phyloP scores from a whole-genome alignment of 2,888 invertebrate species.

The Tenthredo amoena region DNA sequence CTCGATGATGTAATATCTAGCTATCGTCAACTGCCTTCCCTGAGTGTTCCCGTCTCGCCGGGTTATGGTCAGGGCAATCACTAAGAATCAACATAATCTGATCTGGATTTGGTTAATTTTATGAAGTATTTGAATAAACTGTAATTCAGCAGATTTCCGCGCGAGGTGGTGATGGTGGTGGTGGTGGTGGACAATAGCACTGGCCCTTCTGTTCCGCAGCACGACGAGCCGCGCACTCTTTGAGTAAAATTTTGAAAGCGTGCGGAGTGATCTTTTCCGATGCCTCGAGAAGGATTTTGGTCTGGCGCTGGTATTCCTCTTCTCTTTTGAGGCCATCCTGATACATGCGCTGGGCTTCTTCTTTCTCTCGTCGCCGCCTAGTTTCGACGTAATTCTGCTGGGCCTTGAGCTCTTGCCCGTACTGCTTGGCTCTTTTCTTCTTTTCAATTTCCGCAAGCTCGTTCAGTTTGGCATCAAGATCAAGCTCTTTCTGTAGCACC shows the following conservation, averaged over 20 bases:
- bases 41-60: background rate
- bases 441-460: slow-evolving; percentile 55
- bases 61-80: background rate
- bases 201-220: slow-evolving; percentile 62
- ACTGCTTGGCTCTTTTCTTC: slow-evolving; percentile 60
- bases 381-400: slow-evolving; percentile 59
- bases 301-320: slow-evolving; percentile 63
- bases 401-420: slow-evolving; percentile 64
- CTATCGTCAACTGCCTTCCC: background rate
- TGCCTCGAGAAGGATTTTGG: slow-evolving; percentile 63
- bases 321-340: slow-evolving; percentile 57
- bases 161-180: slow-evolving; percentile 42
- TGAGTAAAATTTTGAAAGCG: slow-evolving; percentile 66
- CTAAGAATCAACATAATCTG: background rate
- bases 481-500: slow-evolving; percentile 58
- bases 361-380: slow-evolving; percentile 59
- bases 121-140: slow-evolving; percentile 3
- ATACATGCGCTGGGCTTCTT: slow-evolving; percentile 56
- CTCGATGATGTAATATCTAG: background rate
- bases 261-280: slow-evolving; percentile 66
- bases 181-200: slow-evolving; percentile 62
- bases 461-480: slow-evolving; percentile 59
- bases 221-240: slow-evolving; percentile 62
- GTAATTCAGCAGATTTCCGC: slow-evolving; percentile 29
- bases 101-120: background rate